Base-by-base conservation (phyloP, 2,888 invertebrate species). In the Oxyscelio sp. region DNA sequence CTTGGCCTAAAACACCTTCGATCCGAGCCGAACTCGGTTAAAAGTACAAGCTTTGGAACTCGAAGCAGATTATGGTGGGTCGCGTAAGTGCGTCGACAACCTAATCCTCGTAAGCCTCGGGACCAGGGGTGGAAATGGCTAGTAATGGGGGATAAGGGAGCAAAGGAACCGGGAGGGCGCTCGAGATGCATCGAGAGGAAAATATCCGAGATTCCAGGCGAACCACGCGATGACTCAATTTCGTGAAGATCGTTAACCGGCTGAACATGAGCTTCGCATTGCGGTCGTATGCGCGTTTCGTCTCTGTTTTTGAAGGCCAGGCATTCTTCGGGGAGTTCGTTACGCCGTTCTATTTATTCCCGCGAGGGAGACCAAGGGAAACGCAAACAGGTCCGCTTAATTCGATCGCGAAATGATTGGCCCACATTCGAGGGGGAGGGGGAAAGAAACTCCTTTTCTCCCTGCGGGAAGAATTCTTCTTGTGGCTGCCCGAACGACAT, bases 201-300 rank as follows among this genome's bases (percentile, higher is more conserved):
- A 94, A 94, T 94, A 94, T 93, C 92, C 93, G 92, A 92, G 93
- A 94, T 94, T 94, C 94, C 94, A 90, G 91, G 93, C 90, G 91
- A 93, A 94, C 94, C 94, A 91, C 93, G 93, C 92, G 93, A 94
- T 94, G 94, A 94, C 93, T 94, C 94, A 94, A 94, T 94, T 94
- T 92, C 91, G 92, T 91, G 89, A 92, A 92, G 93, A 93, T 91
- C 93, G 93, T 93, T 94, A 94, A 94, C 93, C 92, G 92, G 93
- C 92, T 90, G 90, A 90, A 90, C 91, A 92, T 91, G 92, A 93
- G 93, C 87, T 87, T 89, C 87, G 85, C 88, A 87, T 84, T 86
- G 78, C 79, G 82, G 85, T 87, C 63, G 48, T 56, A 75, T 86
- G 87, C 89, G 90, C 34, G 34, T 91, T 91, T 90, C 90, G 90